Evolutionary conservation across 2,888 invertebrate genomes (phyloP).

Genomic region (Opisthograptis luteolata): DNA sequence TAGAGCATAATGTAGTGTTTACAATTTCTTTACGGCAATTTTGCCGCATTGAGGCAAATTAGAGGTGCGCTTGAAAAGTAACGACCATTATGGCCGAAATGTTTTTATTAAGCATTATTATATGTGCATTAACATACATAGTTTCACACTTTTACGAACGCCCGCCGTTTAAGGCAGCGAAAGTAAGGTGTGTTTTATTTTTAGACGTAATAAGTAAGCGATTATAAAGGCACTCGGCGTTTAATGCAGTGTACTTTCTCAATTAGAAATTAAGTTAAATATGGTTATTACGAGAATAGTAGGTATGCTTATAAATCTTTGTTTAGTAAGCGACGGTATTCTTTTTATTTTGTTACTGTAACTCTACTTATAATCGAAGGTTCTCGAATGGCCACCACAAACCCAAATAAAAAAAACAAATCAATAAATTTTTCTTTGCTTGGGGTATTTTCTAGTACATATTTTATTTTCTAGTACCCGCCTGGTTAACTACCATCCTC

Average conservation of each 20-base stretch:
- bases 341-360: too few relatives aligned
- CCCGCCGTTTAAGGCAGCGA: slow-evolving; percentile 42
- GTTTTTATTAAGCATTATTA: slow-evolving; percentile 50
- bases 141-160: slow-evolving; percentile 41
- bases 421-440: too few relatives aligned
- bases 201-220: slow-evolving; percentile 20
- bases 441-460: too few relatives aligned
- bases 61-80: slow-evolving; percentile 37
- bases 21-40: slow-evolving; percentile 10
- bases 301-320: too few relatives aligned
- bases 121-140: slow-evolving; percentile 51
- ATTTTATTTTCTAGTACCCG: too few relatives aligned
- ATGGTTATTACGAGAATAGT: slow-evolving; percentile 4
- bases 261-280: slow-evolving; percentile 20
- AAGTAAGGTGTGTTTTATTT: slow-evolving; percentile 39
- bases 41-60: slow-evolving; percentile 38
- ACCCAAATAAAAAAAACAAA: too few relatives aligned
- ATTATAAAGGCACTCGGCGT: slow-evolving; percentile 12
- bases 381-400: too few relatives aligned
- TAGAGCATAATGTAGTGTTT: slow-evolving; percentile 7
- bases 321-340: too few relatives aligned
- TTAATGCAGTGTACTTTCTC: slow-evolving; percentile 24
- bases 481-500: too few relatives aligned
- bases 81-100: slow-evolving; percentile 32
- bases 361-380: too few relatives aligned